Evolutionary conservation across 2,797 vertebrate species (phyloP).

Genomic region (Ara ararauna): DNA sequence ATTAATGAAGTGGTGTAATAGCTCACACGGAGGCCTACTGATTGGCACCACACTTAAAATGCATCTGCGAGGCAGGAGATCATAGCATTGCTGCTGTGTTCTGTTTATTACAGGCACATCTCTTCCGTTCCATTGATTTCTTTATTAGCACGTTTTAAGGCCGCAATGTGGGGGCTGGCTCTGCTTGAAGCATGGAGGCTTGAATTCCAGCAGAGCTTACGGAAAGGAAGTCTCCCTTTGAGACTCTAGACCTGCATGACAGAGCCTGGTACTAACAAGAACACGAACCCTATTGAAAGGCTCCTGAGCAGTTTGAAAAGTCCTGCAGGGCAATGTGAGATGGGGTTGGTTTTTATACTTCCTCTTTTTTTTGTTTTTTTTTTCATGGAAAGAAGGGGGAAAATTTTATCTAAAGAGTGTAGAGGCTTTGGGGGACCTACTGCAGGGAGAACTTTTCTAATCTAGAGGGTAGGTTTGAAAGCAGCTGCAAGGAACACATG

Average conservation of each 20-base stretch:
- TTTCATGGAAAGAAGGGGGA: neutral
- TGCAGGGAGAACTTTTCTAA: neutral
- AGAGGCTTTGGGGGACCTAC: neutral
- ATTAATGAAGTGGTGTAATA: slow-evolving; percentile 77
- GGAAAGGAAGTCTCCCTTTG: slow-evolving; percentile 9
- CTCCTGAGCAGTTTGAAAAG: neutral
- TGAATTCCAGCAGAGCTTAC: slow-evolving; percentile 54
- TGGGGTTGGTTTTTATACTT: neutral
- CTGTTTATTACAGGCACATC: slow-evolving; percentile 72
- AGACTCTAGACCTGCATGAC: slow-evolving; percentile 10
- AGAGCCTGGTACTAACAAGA: neutral
- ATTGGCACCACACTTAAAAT: slow-evolving; percentile 65
- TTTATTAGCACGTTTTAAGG: slow-evolving; percentile 61
- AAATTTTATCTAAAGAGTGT: neutral
- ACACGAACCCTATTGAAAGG: neutral
- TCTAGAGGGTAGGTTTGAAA: neutral
- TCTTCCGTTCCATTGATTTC: slow-evolving; percentile 70
- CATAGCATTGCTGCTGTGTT: slow-evolving; percentile 48
- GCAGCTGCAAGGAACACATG: neutral
- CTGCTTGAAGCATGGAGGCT: slow-evolving; percentile 29
- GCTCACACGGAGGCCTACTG: slow-evolving; percentile 64
- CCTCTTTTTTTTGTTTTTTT: neutral
- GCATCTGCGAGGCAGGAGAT: slow-evolving; percentile 71
- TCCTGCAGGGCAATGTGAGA: neutral
- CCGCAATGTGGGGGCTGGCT: slow-evolving; percentile 9